Evolutionary conservation across 2,888 invertebrate genomes (phyloP).

Genomic region (Parnassius smintheus): DNA sequence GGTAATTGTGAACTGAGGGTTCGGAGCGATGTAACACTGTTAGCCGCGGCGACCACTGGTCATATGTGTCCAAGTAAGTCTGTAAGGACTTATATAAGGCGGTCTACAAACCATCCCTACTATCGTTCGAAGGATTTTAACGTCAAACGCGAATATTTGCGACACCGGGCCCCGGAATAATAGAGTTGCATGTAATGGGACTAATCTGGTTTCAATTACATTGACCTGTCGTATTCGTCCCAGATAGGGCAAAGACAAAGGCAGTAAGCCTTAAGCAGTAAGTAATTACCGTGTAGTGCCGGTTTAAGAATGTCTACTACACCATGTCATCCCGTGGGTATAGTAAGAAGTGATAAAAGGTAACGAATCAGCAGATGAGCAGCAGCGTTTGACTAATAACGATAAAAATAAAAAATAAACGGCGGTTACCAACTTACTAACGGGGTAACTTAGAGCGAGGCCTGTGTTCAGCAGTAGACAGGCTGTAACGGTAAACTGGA

Average conservation of each 20-base stretch:
- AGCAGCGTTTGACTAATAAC: too few species aligned
- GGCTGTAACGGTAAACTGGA: too few species aligned
- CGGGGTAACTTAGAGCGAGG: too few species aligned
- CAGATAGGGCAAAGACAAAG: neutral
- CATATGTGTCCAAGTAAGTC: constrained; percentile 48
- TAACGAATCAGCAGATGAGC: too few species aligned
- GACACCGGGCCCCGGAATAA: constrained; percentile 33
- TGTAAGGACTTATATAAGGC: constrained; percentile 60
- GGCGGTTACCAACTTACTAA: too few species aligned
- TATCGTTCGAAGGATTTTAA: constrained; percentile 36
- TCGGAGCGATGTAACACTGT: constrained; percentile 29
- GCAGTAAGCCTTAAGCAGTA: neutral
- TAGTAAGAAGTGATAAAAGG: too few species aligned
- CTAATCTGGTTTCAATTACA: constrained; percentile 10
- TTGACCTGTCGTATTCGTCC: neutral
- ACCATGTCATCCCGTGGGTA: too few species aligned
- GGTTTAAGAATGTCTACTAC: too few species aligned
- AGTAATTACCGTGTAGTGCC: too few species aligned
- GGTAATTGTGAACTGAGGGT: constrained; percentile 26
- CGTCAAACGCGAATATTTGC: constrained; percentile 37
- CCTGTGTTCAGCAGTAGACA: too few species aligned
- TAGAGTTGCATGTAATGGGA: constrained; percentile 28
- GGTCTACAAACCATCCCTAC: neutral
- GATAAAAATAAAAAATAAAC: too few species aligned
- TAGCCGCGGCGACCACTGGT: constrained; percentile 41